phyloP scores from a whole-genome alignment of 2,797 vertebrate species.

The Acomys russatus region DNA sequence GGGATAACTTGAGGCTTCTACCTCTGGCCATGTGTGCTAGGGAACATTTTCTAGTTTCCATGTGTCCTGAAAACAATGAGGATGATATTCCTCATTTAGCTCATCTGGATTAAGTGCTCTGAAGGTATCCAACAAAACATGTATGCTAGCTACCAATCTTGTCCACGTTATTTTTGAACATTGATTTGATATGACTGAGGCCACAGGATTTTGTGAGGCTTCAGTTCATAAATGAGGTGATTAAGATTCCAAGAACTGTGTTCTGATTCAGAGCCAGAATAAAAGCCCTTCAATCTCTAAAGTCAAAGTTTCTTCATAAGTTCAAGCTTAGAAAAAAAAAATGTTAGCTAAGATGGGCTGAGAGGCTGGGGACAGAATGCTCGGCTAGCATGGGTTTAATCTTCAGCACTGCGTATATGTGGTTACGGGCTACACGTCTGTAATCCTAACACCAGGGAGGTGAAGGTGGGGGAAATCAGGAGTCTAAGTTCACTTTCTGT shows the following conservation, averaged over 20 bases:
- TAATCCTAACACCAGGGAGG: no score
- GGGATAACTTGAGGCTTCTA: neutral
- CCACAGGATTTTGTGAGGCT: neutral
- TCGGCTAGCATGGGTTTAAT: neutral
- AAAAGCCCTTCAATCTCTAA: neutral
- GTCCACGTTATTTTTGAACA: neutral
- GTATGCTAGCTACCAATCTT: neutral
- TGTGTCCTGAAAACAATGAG: neutral
- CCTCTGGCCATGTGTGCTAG: neutral
- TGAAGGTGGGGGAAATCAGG: neutral
- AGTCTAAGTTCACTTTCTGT: neutral
- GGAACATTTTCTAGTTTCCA: neutral
- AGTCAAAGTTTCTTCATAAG: neutral
- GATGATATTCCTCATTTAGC: neutral
- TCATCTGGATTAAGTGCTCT: neutral
- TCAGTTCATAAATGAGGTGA: neutral
- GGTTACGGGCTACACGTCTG: neutral
- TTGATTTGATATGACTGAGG: slow-evolving; percentile 2
- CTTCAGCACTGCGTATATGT: neutral
- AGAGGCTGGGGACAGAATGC: no score
- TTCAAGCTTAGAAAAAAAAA: neutral
- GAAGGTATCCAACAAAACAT: neutral
- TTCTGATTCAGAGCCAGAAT: neutral
- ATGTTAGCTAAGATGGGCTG: neutral
- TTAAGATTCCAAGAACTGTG: neutral